Evolutionary conservation across 1,140 invertebrate genomes (phyloP).

Genomic region (Tetramorium simillimum): DNA sequence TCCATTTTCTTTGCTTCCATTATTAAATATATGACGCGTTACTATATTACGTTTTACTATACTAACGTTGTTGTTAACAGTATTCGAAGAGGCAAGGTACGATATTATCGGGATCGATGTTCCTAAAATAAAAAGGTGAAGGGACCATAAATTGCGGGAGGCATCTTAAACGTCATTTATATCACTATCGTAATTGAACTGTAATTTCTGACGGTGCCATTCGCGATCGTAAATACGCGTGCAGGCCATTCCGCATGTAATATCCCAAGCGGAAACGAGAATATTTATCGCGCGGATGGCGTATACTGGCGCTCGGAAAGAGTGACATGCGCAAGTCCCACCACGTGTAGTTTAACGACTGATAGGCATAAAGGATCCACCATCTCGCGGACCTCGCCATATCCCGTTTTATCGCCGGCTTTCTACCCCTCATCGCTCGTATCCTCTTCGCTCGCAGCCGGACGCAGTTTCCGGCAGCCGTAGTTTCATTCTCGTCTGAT

Average conservation of each 20-base stretch:
- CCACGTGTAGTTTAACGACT: conserved; percentile 55
- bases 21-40: neutral
- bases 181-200: conserved; percentile 61
- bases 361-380: conserved; percentile 65
- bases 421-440: neutral
- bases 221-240: conserved; percentile 18
- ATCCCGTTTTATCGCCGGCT: conserved; percentile 40
- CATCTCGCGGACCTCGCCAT: conserved; percentile 35
- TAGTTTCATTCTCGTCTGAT: neutral
- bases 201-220: conserved; percentile 42
- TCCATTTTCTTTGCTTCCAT: neutral
- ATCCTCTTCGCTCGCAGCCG: neutral
- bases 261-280: conserved; percentile 45
- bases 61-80: neutral
- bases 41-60: no score
- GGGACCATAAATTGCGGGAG: neutral
- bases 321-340: conserved; percentile 11
- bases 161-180: conserved; percentile 1
- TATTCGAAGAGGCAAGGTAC: neutral
- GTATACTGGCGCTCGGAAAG: neutral
- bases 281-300: conserved; percentile 62
- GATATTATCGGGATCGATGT: neutral
- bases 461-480: conserved; percentile 17
- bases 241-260: conserved; percentile 62
- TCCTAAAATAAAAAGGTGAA: neutral